Percentiles rank a stretch among this genome's conserved stretches.
These are phyloP conservation scores for Gopherus evgoodei DNA, from an alignment of 2,113 vertebrate species.

Conservation along the genomic window DNA sequence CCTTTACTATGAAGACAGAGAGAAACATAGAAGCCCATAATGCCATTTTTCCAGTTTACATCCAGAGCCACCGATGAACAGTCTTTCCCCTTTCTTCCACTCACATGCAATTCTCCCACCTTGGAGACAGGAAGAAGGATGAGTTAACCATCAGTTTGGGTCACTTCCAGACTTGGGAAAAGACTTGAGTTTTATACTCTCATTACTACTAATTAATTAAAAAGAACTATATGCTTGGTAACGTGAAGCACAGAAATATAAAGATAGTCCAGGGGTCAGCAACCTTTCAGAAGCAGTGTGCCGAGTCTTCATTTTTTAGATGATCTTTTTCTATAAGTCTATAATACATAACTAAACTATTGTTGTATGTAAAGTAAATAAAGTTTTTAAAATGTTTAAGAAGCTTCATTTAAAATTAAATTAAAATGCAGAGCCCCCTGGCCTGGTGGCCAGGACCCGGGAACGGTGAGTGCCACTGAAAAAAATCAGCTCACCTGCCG, in stretches of 20 bases:
- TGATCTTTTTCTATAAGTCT: too few species aligned
- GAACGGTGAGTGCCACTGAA: too few species aligned
- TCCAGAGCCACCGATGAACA: neutral
- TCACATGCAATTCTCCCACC: neutral
- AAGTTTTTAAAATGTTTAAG: too few species aligned
- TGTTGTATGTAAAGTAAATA: too few species aligned
- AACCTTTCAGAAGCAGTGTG: too few species aligned
- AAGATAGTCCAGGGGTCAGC: neutral
- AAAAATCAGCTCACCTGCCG: too few species aligned
- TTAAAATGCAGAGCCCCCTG: too few species aligned
- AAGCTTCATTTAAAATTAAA: too few species aligned
- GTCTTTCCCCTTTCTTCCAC: neutral
- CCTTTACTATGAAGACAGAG: neutral
- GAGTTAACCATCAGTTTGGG: neutral
- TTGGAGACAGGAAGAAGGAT: neutral
- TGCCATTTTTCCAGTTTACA: neutral
- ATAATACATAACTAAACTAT: too few species aligned
- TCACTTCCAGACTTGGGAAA: slow-evolving; percentile 4
- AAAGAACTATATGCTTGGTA: neutral
- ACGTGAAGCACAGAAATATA: neutral
- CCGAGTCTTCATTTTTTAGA: too few species aligned
- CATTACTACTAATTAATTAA: neutral
- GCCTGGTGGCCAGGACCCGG: too few species aligned
- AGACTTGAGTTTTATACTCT: neutral
- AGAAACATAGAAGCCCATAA: neutral